These are phyloP conservation scores for Gadopsis bispinosus DNA, from an alignment of 2,797 vertebrate species.

Conservation along the genomic window DNA sequence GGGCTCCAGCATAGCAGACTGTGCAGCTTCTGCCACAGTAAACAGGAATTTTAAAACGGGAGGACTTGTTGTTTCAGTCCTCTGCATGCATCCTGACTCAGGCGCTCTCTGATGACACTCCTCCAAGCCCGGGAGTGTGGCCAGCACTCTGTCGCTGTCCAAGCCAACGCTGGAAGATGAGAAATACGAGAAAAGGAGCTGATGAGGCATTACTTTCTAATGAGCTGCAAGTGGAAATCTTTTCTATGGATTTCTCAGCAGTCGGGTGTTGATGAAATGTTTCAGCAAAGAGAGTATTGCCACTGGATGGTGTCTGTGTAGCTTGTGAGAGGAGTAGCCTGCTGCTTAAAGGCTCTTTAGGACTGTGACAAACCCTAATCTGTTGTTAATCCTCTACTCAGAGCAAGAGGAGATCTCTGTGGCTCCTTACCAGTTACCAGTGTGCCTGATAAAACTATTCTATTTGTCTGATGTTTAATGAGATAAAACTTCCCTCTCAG, in stretches of 20 bases:
- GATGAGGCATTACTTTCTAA: conserved; percentile 75
- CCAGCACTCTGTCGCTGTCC: conserved; percentile 59
- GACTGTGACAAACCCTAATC: conserved; percentile 73
- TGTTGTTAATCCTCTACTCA: conserved; percentile 72
- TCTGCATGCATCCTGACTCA: conserved; percentile 49
- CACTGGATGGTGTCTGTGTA: conserved; percentile 15
- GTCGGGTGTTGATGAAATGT: conserved; percentile 52
- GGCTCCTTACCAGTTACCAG: conserved; percentile 48
- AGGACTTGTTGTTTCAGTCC: conserved; percentile 52
- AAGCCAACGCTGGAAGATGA: conserved; percentile 63
- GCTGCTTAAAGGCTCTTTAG: conserved; percentile 60
- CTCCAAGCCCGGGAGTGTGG: conserved; percentile 53
- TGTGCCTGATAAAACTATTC: conserved; percentile 55
- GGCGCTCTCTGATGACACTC: conserved; percentile 53
- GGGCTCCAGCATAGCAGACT: conserved; percentile 52
- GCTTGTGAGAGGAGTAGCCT: conserved; percentile 44
- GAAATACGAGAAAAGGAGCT: conserved; percentile 74
- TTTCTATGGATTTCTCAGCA: conserved; percentile 67
- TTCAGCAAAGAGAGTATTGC: conserved; percentile 32
- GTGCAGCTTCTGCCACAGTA: conserved; percentile 50
- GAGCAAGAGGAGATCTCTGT: conserved; percentile 58
- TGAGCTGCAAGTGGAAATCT: conserved; percentile 66
- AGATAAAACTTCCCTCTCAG: conserved; percentile 57
- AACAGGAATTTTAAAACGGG: conserved; percentile 60
- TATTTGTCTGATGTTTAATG: conserved; percentile 62